Percentiles rank a stretch among this genome's conserved stretches.
Evolutionary conservation across 2,797 vertebrate genomes (phyloP).

Genomic region (Girardinus metallicus): DNA sequence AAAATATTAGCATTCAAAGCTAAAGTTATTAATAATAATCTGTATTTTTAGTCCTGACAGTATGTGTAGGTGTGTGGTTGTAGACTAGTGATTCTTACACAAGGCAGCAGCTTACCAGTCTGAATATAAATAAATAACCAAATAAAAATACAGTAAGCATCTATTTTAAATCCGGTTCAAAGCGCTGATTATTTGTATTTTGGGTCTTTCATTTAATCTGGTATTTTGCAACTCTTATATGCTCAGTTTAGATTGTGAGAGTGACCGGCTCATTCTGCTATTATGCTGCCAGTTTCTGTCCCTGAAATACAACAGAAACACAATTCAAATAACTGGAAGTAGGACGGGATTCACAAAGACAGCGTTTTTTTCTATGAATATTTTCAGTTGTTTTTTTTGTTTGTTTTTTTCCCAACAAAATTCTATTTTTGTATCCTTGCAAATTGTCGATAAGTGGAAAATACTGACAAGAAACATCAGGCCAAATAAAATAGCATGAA

Average conservation of each 20-base stretch:
- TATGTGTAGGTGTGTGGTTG: background rate
- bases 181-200: background rate
- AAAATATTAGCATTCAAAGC: background rate
- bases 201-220: background rate
- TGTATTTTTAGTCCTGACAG: background rate
- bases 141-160: background rate
- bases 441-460: background rate
- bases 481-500: background rate
- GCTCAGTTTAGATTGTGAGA: background rate
- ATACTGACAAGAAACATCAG: background rate
- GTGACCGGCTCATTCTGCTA: background rate
- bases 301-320: background rate
- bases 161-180: background rate
- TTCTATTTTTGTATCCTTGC: background rate
- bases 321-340: background rate
- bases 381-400: background rate
- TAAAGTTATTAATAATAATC: background rate
- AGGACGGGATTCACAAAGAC: background rate
- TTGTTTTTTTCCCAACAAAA: too few relatives aligned
- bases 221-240: too few relatives aligned
- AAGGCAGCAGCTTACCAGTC: background rate
- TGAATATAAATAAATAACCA: background rate
- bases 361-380: background rate
- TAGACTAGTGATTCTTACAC: background rate
- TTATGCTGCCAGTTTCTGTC: too few relatives aligned